phyloP scores from a whole-genome alignment of 2,113 vertebrate genomes.

The Albula glossodonta region DNA sequence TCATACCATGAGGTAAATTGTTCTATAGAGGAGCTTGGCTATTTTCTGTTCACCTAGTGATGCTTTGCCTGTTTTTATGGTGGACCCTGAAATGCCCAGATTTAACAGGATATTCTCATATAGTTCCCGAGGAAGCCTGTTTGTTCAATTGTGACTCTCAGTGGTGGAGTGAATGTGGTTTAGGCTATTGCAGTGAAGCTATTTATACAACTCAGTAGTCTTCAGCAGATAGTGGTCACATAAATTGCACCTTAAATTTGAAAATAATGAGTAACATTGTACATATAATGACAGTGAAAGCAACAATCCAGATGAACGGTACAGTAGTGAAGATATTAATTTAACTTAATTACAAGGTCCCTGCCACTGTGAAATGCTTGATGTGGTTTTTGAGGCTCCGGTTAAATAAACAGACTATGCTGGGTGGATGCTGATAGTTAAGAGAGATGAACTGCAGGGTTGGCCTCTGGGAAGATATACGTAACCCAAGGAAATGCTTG shows the following conservation, averaged over 20 bases:
- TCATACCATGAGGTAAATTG: not conserved
- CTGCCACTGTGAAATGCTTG: not conserved
- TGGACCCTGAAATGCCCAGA: not conserved
- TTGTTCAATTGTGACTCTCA: not conserved
- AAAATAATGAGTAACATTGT: not conserved
- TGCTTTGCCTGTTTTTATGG: not conserved
- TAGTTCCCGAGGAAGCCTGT: not conserved
- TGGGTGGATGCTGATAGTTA: not conserved
- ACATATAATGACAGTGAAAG: conserved; percentile 11
- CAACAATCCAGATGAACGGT: not conserved
- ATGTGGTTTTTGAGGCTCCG: not conserved
- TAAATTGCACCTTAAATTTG: not conserved
- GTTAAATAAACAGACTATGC: not conserved
- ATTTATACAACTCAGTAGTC: not conserved
- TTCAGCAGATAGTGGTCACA: not conserved
- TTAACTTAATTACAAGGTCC: not conserved
- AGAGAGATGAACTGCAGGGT: not conserved
- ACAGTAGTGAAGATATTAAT: not conserved
- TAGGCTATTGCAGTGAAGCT: not conserved
- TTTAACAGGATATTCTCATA: not conserved
- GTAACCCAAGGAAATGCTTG: too few species aligned
- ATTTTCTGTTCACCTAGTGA: not conserved
- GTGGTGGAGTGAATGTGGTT: not conserved
- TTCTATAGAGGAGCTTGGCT: not conserved
- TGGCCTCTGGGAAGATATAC: not conserved